Base-by-base conservation (phyloP, 2,797 vertebrate genomes). In the Amblyopsis hoosieri region DNA sequence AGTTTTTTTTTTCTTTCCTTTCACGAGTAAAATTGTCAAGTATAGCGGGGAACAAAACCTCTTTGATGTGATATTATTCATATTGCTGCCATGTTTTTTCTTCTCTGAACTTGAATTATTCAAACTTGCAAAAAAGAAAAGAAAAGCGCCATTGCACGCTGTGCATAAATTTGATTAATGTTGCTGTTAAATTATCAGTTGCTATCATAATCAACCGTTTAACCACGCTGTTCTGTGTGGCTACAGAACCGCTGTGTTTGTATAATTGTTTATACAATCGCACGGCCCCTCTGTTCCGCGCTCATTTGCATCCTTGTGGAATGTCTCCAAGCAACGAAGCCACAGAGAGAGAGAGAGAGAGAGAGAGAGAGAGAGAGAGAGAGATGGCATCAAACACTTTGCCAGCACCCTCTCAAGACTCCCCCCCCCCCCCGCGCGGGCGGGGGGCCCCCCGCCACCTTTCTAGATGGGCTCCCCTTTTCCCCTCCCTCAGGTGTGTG, bases 191-290 rank as follows among this genome's bases (percentile, higher is more conserved):
- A 89, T 85, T 66, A 90, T 91, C 87, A 79, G 84, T 85, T 85
- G 83, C 84, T 83, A 80, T 90, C 83, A 74, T 85, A 88, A 91
- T 91, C 86, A 89, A 73, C 77, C 80, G 77, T 87, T 91, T 89
- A 89, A 87, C 85, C 57, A 77, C 72, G 66, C 71, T 73, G 62
- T 68, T 76, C 75, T 63, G 66, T 73, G 85, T 80, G 79, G 79
- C 71, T 82, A 56, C 67, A 67, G 56, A 19, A 50, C 66, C 56
- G 62, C 82, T 83, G 76, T 86, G 79, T 89, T 87, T 86, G 80
- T 80, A 63, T 62, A 80, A 85, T 81, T 90, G 84, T 87, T 89
- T 88, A 81, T 81, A 84, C 76, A 84, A 80, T 81, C 78, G 84
- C 78, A 69, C 63, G 54, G 66, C 70, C 79, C 81, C 80, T 87